A percentile compares a stretch with the other conserved stretches of the same genome.
phyloP scores from a whole-genome alignment of 2,888 invertebrate species.

The Drosophila rubida region DNA sequence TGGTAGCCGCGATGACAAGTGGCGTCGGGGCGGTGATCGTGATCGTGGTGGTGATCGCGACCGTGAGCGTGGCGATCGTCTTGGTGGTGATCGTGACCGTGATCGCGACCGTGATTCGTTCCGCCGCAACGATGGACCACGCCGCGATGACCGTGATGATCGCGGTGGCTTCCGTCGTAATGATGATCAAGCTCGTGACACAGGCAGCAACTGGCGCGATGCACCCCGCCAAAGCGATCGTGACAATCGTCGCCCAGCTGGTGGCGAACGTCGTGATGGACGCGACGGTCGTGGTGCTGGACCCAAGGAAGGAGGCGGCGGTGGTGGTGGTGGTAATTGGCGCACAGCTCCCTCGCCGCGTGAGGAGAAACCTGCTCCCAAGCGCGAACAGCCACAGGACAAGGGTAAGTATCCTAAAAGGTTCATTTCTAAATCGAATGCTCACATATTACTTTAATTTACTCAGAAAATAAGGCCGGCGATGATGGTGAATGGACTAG shows the following conservation, averaged over 20 bases:
- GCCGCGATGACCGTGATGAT: conserved; percentile 54
- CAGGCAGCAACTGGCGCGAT: conserved; percentile 82
- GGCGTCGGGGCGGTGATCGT: conserved; percentile 52
- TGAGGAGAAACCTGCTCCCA: conserved; percentile 80
- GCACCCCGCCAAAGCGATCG: conserved; percentile 77
- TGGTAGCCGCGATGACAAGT: conserved; percentile 56
- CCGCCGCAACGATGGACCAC: conserved; percentile 69
- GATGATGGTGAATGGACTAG: conserved; percentile 88
- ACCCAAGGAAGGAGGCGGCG: conserved; percentile 47
- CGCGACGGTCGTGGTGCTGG: conserved; percentile 77
- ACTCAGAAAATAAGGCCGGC: conserved; percentile 85
- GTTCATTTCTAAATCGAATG: neutral
- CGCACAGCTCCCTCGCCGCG: conserved; percentile 77
- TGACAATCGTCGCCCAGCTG: conserved; percentile 66
- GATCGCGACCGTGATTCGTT: conserved; percentile 64
- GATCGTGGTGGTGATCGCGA: conserved; percentile 48
- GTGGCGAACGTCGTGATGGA: conserved; percentile 73
- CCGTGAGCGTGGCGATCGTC: conserved; percentile 54
- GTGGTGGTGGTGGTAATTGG: conserved; percentile 79
- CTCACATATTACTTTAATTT: conserved; percentile 28
- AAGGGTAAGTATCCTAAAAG: conserved; percentile 63
- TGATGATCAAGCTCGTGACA: conserved; percentile 73
- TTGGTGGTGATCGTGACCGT: conserved; percentile 67
- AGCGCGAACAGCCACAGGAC: conserved; percentile 75
- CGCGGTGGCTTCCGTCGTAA: conserved; percentile 74